Conservation (phyloP, 1,140 invertebrate species). For the Micrasema minimum region DNA sequence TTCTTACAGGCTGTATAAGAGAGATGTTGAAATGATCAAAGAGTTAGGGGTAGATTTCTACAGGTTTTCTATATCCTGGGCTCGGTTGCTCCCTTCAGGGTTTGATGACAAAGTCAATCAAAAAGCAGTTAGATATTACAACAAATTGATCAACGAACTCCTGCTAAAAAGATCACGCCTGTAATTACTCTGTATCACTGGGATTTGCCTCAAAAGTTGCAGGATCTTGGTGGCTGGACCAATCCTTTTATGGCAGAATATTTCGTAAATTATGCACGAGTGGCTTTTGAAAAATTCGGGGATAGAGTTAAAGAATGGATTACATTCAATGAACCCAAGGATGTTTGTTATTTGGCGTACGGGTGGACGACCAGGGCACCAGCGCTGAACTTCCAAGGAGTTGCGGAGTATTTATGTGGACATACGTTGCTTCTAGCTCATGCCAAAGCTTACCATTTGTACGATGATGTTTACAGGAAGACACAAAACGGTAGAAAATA, state of each 20-base stretch:
- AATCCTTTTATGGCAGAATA: constrained; percentile 61
- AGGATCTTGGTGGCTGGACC: constrained; percentile 60
- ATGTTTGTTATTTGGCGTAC: constrained; percentile 59
- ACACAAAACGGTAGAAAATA: constrained; percentile 67
- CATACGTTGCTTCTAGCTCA: constrained; percentile 73
- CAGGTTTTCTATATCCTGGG: constrained; percentile 73
- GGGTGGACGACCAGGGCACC: constrained; percentile 56
- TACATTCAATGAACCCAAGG: constrained; percentile 64
- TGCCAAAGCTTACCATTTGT: constrained; percentile 72
- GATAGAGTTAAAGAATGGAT: constrained; percentile 65
- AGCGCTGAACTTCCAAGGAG: constrained; percentile 66
- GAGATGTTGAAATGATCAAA: constrained; percentile 66
- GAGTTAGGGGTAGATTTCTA: constrained; percentile 66
- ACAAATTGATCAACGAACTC: constrained; percentile 69
- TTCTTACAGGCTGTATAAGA: constrained; percentile 64
- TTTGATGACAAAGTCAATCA: constrained; percentile 64
- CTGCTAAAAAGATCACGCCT: constrained; percentile 66
- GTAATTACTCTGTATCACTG: constrained; percentile 64
- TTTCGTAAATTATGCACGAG: constrained; percentile 62
- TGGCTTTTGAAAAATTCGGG: constrained; percentile 61
- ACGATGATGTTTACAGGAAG: constrained; percentile 70
- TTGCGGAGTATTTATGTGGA: constrained; percentile 69
- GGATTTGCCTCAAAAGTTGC: constrained; percentile 60
- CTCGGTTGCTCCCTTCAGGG: constrained; percentile 69
- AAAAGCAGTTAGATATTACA: constrained; percentile 69